Conservation (phyloP, 2,888 invertebrate species). For the Platerodrilus igneus region DNA sequence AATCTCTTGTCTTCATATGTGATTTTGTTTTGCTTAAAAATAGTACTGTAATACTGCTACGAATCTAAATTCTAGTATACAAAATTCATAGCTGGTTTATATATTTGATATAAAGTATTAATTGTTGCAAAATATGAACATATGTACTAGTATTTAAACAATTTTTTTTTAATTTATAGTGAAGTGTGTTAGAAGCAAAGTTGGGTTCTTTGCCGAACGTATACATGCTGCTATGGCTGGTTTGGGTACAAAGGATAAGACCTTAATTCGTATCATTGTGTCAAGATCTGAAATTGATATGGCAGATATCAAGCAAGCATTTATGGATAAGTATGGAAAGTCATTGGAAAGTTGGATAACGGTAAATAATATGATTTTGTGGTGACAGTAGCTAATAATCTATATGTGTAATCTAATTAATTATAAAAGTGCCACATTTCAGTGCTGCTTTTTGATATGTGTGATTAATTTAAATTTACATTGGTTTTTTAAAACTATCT, state of each 20-base stretch:
- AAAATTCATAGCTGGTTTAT: too few species aligned
- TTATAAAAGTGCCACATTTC: too few species aligned
- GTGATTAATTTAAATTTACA: too few species aligned
- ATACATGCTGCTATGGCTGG: slow-evolving; percentile 89
- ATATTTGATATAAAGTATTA: too few species aligned
- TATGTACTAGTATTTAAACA: background rate
- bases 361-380: slow-evolving; percentile 62
- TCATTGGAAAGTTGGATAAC: slow-evolving; percentile 79
- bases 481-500: too few species aligned
- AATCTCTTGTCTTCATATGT: too few species aligned
- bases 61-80: too few species aligned
- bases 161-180: slow-evolving; percentile 53
- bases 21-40: too few species aligned
- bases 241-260: slow-evolving; percentile 84
- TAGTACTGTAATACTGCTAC: too few species aligned
- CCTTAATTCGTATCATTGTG: slow-evolving; percentile 86
- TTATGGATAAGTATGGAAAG: slow-evolving; percentile 76
- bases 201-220: slow-evolving; percentile 87
- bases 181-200: slow-evolving; percentile 85
- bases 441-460: too few species aligned
- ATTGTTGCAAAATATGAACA: background rate
- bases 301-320: slow-evolving; percentile 88
- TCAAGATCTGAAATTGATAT: slow-evolving; percentile 89
- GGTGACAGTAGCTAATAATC: too few species aligned
- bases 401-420: too few species aligned